Base-by-base conservation (phyloP, 2,888 invertebrate genomes). In the Rhabditophanes sp. region DNA sequence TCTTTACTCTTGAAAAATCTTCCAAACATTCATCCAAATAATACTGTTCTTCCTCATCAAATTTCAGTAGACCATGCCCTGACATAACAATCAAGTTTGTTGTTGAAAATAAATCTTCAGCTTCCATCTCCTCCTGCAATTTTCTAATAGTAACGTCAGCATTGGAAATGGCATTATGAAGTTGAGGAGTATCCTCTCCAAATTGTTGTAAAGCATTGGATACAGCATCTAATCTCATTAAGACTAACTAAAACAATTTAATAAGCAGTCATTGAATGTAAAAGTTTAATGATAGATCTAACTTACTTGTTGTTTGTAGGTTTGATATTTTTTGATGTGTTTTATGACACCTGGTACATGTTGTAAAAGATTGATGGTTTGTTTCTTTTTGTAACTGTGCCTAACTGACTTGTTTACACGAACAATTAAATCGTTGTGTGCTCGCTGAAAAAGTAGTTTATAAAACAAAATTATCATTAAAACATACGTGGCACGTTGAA, bases 11-110 rank as follows among this genome's bases (percentile, higher is more conserved):
- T 9, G 61, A 52, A 30, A 47, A 53, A 33, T 61, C 61, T 3
- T 56, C 47, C 11, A 61, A 40, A 21, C 61, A 61, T 25, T 62
- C 56, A 25, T 61, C 61, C 33, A 61, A 44, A 34, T 49, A 60
- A 39, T 50, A 61, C 33, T 61, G 56, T 33, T 61, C 54, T 21
- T 61, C 60, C 25, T 58, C 57, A 12, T 50, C 45, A 7, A 58
- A 36, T 22, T 48, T 42, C 17, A 44, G 41, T 25, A 60, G 44
- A 8, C 61, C 61, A 35, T 58, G 57, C 27, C 56, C 57, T 5
- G 57, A 56, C 28, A 60, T 39, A 2, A 61, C 54, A 19, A 61
- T 44, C 25, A 61, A 35, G 33, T 61, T 61, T 5, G 61, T 61
- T 2, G 59, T 49, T 5, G 48, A 42, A 33, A 48, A 49, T 16